Base-by-base conservation (phyloP, 2,113 vertebrate species). In the Garra rufa region DNA sequence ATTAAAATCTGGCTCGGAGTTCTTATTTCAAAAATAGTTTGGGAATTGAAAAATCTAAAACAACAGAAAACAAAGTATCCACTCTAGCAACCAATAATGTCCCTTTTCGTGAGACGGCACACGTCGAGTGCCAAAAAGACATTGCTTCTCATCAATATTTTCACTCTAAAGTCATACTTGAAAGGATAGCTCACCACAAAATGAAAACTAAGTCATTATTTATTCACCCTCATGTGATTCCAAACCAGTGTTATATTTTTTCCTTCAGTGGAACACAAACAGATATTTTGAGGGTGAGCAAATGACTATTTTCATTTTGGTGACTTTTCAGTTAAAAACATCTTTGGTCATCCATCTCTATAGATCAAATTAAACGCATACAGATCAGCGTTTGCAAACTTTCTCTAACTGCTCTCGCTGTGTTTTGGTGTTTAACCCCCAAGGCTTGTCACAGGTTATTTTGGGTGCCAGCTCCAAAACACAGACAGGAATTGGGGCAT, bases 1-100 rank as follows among this genome's bases (percentile, higher is more conserved):
- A 92, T 93, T 90, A 92, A 88, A 88, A 76, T 1, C 63, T 87
- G 87, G 81, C 90, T 43, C 3, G 79, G 24, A 50, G 17, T 44
- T 67, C 50, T 81, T 0, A 46, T 76, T 43, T 77, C 13, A 78
- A 69, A 81, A 88, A 71, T 15, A n/a, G n/a, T 59, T 38, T 57
- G 85, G 61, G 80, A 86, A 89, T 87, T 89, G 28, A 88, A 82
- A 87, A 44, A 38, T 85, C 44, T 48, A 87, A 85, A 67, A 80
- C 65, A 85, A 73, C 84, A 69, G 76, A 89, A 88, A 88, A 89
- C 75, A 78, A 85, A 85, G 43, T 26, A n/a, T 21, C 15, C 52
- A 79, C 78, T 50, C 81, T 85, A 84, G 88, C 87, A 81, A 17
- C 0, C 0, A 4, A 57, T 19, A 0, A 24, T 50, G 63, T 21